Conservation (phyloP, 1,140 invertebrate genomes). For the Cecropterus lyciades region DNA sequence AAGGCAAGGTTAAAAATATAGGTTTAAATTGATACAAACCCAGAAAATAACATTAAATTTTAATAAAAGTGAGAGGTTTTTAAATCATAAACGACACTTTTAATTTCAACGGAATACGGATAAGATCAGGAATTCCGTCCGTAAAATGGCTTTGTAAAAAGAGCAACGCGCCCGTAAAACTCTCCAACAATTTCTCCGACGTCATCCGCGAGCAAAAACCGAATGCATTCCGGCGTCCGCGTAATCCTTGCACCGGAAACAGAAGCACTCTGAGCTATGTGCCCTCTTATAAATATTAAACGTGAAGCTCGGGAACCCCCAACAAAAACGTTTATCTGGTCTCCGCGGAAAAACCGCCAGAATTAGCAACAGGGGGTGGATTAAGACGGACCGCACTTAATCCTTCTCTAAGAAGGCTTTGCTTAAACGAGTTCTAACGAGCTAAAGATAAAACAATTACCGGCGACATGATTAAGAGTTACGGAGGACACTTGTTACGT, state of each 20-base stretch:
- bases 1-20: too few species aligned
- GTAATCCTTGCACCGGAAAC: slow-evolving; percentile 71
- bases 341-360: slow-evolving; percentile 79
- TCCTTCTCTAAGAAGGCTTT: slow-evolving; percentile 84
- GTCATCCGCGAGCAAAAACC: slow-evolving; percentile 55
- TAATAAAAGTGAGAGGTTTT: too few species aligned
- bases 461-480: slow-evolving; percentile 80
- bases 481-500: slow-evolving; percentile 82
- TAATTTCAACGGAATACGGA: slow-evolving; percentile 13
- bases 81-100: slow-evolving; percentile 2
- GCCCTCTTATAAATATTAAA: slow-evolving; percentile 81
- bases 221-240: slow-evolving; percentile 60
- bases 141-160: slow-evolving; percentile 29
- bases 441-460: slow-evolving; percentile 84
- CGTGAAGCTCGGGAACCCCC: slow-evolving; percentile 57
- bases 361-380: slow-evolving; percentile 81
- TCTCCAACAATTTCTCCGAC: slow-evolving; percentile 56
- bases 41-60: too few species aligned
- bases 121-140: slow-evolving; percentile 20
- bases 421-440: slow-evolving; percentile 84
- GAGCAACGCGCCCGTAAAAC: slow-evolving; percentile 30
- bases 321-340: slow-evolving; percentile 81
- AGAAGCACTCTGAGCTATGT: slow-evolving; percentile 66
- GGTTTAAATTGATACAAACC: too few species aligned
- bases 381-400: slow-evolving; percentile 82